These are phyloP conservation scores for Agrotis clavis DNA, from an alignment of 2,888 invertebrate species.

Conservation along the genomic window DNA sequence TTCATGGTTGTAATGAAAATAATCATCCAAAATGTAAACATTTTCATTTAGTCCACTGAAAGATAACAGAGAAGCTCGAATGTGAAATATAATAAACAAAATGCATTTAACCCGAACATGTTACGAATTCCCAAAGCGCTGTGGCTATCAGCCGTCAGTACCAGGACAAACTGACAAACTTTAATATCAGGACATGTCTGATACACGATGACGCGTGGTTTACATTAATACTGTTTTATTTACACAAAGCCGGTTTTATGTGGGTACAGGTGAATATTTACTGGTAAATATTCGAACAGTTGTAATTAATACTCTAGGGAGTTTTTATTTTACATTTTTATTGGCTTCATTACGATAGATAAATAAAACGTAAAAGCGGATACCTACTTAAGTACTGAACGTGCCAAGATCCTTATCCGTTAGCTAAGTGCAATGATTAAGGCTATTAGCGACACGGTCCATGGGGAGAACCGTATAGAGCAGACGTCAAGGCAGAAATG, in stretches of 20 bases:
- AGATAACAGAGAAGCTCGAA: constrained; percentile 44
- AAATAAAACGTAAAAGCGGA: background rate
- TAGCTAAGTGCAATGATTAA: constrained; percentile 41
- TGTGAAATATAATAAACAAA: constrained; percentile 53
- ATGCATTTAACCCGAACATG: constrained; percentile 58
- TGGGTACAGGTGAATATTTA: constrained; percentile 6
- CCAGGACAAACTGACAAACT: constrained; percentile 58
- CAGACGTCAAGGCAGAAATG: constrained; percentile 11
- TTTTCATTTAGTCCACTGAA: constrained; percentile 38
- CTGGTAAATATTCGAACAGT: background rate
- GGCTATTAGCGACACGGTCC: constrained; percentile 38
- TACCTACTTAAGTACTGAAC: background rate
- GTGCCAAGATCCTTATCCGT: constrained; percentile 34
- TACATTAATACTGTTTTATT: constrained; percentile 45
- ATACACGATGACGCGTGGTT: constrained; percentile 57
- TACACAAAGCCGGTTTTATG: background rate
- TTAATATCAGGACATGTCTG: constrained; percentile 59
- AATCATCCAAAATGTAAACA: constrained; percentile 22
- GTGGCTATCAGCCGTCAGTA: constrained; percentile 60
- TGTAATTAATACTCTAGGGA: constrained; percentile 2
- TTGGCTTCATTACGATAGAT: background rate
- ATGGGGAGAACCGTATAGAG: constrained; percentile 32
- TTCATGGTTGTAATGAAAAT: constrained; percentile 42
- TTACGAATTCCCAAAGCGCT: constrained; percentile 60
- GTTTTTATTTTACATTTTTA: background rate